Evolutionary conservation across 1,140 invertebrate species (phyloP), one percentile per base, ranked within the genome.

Genomic region (Apis cerana): DNA sequence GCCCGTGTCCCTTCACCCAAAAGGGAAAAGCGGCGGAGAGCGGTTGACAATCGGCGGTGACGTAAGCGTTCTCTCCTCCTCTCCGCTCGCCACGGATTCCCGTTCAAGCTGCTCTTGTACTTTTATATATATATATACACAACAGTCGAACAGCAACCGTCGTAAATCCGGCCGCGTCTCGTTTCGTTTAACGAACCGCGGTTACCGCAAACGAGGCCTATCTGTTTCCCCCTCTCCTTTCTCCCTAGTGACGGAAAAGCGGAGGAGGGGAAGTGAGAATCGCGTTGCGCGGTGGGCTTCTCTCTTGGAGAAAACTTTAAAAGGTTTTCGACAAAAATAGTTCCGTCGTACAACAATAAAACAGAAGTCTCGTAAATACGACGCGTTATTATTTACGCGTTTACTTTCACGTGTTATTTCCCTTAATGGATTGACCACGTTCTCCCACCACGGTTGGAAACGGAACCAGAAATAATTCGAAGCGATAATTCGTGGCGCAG

Each of bases 1-100:
- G 27, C 12, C 52, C n/a, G 71, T 58, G 27, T 72, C 70, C 70
- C 70, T 54, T 59, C 54, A 58, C 54, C 27, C 71, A 74, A 58
- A 59, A 81, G 75, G 75, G 76, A 85, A 62, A 83, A 84, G 69
- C 83, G 58, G 19, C 56, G 52, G 75, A 85, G 88, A 90, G 84
- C 84, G 91, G 89, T 90, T 85, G 89, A 88, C 86, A 82, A 88
- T 88, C 87, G 71, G 48, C 71, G 70, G 62, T 88, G 87, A 88
- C 87, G 87, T 80, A 88, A 88, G 87, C 79, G 69, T 15, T 62
- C 61, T 50, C 67, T 15, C 27, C 61, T 50, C 67, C 71, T 68
- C 68, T 80, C 43, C 21, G 67, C 62, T 74, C 56, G 50, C 69
- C 61, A 61, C 67, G 77, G 77, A 68, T 76, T 83, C 70, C 85